Evolutionary conservation across 2,888 invertebrate species (phyloP), one percentile per base, ranked within the genome.

Genomic region (Eupithecia subumbrata): DNA sequence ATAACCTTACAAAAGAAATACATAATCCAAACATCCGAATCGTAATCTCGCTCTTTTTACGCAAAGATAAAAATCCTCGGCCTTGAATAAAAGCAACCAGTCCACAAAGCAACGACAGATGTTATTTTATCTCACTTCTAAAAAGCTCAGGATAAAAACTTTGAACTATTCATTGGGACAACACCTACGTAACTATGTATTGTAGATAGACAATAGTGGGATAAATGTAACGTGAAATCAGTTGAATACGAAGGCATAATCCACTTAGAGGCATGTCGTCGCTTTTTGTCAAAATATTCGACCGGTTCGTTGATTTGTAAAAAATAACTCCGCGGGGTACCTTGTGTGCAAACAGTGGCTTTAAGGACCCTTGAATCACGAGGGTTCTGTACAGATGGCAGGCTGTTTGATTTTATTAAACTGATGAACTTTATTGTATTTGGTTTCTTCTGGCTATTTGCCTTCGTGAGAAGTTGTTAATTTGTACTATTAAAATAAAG

Each of bases 211-310:
- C 92, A 92, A 93, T 87, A 82, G 77, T 78, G 80, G 89, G 88
- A 89, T 91, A 89, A 94, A 95, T 94, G 92, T 88, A 91, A 91
- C 91, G 93, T 94, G 90, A 93, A 94, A 94, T 93, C 91, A 92
- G 86, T 88, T 87, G 82, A 85, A 82, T 86, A 83, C 81, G 84
- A 89, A 89, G 87, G 86, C 82, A 87, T 95, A 94, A 95, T 95
- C 95, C 93, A 95, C 95, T 95, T 95, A 95, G 88, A 88, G 91
- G 93, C 89, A 92, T 93, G 93, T 92, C 89, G 89, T 84, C 82
- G 89, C 87, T 89, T 91, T 91, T 92, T 92, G 90, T 91, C 89
- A 90, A 89, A 91, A 91, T 90, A 91, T 85, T 76, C 66, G 78
- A 66, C 88, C 85, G 90, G 90, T 89, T 93, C 93, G 92, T 93